Conservation (phyloP, 1,140 invertebrate genomes). For the Bombus sylvicola region DNA sequence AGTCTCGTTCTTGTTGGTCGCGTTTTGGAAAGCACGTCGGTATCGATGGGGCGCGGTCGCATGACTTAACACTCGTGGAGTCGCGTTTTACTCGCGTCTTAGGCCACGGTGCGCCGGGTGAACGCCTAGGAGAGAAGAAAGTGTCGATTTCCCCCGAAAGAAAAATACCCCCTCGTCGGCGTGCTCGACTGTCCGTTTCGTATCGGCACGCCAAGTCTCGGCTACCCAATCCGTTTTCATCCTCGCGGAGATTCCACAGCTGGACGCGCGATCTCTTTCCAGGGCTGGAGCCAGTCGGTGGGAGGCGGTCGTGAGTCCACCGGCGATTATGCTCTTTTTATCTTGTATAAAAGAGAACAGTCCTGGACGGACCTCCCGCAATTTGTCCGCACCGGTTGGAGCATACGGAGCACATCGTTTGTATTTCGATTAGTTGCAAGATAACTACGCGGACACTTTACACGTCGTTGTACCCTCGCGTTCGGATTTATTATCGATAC, state of each 20-base stretch:
- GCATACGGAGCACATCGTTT: neutral
- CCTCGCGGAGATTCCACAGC: conserved; percentile 8
- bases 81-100: neutral
- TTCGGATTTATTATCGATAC: neutral
- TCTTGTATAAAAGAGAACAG: conserved; percentile 76
- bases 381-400: conserved; percentile 66
- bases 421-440: neutral
- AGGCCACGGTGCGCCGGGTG: neutral
- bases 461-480: neutral
- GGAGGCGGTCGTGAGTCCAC: conserved; percentile 38
- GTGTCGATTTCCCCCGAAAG: conserved; percentile 66
- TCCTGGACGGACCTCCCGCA: conserved; percentile 62
- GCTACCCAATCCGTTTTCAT: conserved; percentile 32
- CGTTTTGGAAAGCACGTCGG: conserved; percentile 59
- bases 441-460: neutral
- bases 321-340: conserved; percentile 70
- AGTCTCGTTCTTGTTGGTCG: conserved; percentile 56
- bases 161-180: conserved; percentile 44
- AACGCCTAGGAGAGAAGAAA: conserved; percentile 54
- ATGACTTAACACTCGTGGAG: neutral
- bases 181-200: conserved; percentile 24
- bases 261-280: conserved; percentile 29
- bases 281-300: conserved; percentile 37
- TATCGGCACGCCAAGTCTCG: conserved; percentile 21
- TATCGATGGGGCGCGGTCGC: conserved; percentile 27